A percentile compares a stretch with the other conserved stretches of the same genome.
These are phyloP conservation scores for Caenorhabditis tropicalis DNA, from an alignment of 1,140 invertebrate species.

Conservation along the genomic window DNA sequence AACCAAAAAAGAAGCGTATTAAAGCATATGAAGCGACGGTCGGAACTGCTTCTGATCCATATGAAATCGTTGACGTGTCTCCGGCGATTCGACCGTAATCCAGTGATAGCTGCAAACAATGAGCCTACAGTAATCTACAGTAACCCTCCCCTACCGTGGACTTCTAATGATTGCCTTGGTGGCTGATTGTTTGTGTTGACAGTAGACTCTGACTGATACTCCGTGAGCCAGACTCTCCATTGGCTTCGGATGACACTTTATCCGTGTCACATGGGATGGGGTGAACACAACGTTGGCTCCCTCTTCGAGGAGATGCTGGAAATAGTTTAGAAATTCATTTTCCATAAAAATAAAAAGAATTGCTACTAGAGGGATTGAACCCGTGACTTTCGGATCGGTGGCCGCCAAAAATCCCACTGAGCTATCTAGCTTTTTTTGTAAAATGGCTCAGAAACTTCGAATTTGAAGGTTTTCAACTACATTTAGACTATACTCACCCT, in stretches of 20 bases:
- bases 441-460: too few relatives aligned
- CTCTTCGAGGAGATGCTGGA: constrained; percentile 69
- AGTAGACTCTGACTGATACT: constrained; percentile 65
- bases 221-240: constrained; percentile 68
- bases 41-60: constrained; percentile 50
- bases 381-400: too few relatives aligned
- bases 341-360: constrained; percentile 10
- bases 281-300: constrained; percentile 65
- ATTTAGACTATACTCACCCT: constrained; percentile 58
- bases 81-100: constrained; percentile 37
- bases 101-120: constrained; percentile 57
- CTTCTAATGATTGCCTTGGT: constrained; percentile 58
- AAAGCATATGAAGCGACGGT: constrained; percentile 56
- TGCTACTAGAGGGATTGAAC: too few relatives aligned
- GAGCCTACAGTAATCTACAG: too few relatives aligned
- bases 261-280: constrained; percentile 58
- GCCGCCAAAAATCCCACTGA: too few relatives aligned
- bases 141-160: constrained; percentile 2
- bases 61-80: constrained; percentile 36
- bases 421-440: too few relatives aligned
- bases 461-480: too few relatives aligned
- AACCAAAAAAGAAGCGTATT: background rate
- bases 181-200: constrained; percentile 63
- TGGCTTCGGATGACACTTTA: constrained; percentile 66
- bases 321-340: too few relatives aligned